Evolutionary conservation across 2,888 invertebrate genomes (phyloP).

Genomic region (Brachycybe producta): DNA sequence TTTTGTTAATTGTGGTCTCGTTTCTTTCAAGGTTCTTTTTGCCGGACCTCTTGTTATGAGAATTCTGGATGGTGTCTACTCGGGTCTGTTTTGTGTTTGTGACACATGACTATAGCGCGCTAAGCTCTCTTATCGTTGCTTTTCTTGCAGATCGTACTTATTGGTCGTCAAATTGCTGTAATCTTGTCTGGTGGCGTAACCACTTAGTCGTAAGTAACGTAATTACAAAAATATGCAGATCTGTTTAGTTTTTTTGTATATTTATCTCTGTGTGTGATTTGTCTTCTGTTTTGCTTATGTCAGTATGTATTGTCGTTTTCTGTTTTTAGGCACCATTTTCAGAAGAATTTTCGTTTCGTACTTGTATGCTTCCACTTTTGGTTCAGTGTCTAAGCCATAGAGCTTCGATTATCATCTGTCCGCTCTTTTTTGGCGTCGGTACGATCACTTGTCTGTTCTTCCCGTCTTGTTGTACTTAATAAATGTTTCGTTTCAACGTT

Average conservation of each 20-base stretch:
- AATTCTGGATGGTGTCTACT: conserved; percentile 1
- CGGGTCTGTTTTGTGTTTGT: no score
- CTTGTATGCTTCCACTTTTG: conserved; percentile 85
- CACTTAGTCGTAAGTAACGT: conserved; percentile 13
- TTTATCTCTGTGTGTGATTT: neutral
- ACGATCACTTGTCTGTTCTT: conserved; percentile 27
- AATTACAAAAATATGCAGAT: no score
- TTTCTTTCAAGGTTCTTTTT: conserved; percentile 46
- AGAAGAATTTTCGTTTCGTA: conserved; percentile 90
- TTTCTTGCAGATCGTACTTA: neutral
- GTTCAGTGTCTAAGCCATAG: conserved; percentile 54
- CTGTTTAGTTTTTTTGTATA: neutral
- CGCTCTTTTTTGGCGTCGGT: conserved; percentile 83
- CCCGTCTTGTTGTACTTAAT: neutral
- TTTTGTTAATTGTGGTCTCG: neutral
- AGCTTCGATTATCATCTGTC: conserved; percentile 66
- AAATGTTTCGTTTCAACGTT: conserved; percentile 27
- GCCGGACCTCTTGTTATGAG: conserved; percentile 49
- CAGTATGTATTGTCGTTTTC: neutral
- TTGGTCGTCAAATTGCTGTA: conserved; percentile 9
- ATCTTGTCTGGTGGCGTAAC: conserved; percentile 12
- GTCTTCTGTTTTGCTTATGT: neutral
- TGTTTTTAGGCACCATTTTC: conserved; percentile 59
- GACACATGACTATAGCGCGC: no score
- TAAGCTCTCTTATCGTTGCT: no score